Base-by-base conservation (phyloP, 2,113 vertebrate genomes). In the Panthera leo region DNA sequence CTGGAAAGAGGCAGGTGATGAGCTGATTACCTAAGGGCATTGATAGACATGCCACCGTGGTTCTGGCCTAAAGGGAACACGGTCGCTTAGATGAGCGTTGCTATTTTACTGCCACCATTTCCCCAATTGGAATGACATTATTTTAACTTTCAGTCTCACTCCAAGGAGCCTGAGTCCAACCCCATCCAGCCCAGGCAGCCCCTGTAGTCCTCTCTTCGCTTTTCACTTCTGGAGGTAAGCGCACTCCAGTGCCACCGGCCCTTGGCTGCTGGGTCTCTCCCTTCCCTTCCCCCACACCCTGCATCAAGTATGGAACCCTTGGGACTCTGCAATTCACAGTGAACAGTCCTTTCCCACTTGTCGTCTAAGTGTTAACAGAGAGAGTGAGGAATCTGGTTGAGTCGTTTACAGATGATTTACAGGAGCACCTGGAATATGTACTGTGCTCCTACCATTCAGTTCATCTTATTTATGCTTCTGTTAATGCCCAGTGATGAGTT, bases 221-320 rank as follows among this genome's bases (percentile, higher is more conserved):
- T 99, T 99, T 99, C 99, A 99, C 99, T 99, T 99, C 98, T 99
- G 99, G 99, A 99, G 99, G 99, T 99, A 99, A 99, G 99, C 99
- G 4, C 95, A 86, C 97, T 97, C 96, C 97, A 97, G 98, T 92
- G 92, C 84, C 97, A 82, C 92, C 1, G 5, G 80, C 42, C 75
- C 2, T 0, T 78, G 31, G 89, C 53, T 65, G 5, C 73, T 71
- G 83, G 45, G 25, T 91, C 61, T 93, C 51, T 42, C 79, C 83
- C 51, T 39, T 45, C 63, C 21, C 18, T 39, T 68, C 29, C 7
- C 1, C 39, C 0, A 7, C 61, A 68, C 79, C 80, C 7, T 18
- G 55, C 76, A 21, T 4, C 19, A 34, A 65, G 31, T 55, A 11
- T 61, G 42, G 83, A 95, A 10, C 3, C 5, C 91, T 83, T 86